Conservation (phyloP, 2,113 vertebrate genomes). For the Gyps fulvus region DNA sequence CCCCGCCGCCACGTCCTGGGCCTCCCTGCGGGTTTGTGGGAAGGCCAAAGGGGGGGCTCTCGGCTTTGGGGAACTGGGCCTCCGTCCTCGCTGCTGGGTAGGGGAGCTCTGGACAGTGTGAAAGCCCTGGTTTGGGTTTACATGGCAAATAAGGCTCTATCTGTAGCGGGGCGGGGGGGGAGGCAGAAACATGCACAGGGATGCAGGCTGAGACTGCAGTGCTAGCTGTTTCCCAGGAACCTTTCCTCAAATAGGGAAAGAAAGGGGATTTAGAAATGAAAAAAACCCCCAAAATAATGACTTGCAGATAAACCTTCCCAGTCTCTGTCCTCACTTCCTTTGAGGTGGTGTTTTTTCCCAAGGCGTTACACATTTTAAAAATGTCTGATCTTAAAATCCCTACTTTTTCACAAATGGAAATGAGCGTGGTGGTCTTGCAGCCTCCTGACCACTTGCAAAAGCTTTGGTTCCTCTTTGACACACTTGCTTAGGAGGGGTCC, state of each 20-base stretch:
- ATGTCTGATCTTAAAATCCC: neutral
- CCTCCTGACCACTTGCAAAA: neutral
- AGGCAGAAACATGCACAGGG: neutral
- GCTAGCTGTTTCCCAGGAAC: neutral
- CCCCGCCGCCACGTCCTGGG: neutral
- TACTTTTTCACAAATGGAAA: neutral
- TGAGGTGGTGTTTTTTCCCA: neutral
- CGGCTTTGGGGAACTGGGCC: neutral
- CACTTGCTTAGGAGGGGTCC: neutral
- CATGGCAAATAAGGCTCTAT: neutral
- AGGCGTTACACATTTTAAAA: neutral
- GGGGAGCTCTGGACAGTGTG: neutral
- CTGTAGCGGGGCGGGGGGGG: neutral
- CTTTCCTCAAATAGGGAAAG: neutral
- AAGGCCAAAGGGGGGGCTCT: neutral
- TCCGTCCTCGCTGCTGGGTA: neutral
- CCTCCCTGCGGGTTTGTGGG: too few species aligned
- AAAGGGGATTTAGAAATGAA: neutral
- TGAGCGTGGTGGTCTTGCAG: neutral
- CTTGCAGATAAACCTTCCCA: neutral
- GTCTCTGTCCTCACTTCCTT: neutral
- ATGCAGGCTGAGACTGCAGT: neutral
- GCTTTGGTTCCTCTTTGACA: neutral
- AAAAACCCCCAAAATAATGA: neutral
- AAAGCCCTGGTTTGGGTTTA: neutral